Evolutionary conservation across 2,888 invertebrate species (phyloP), one percentile per base, ranked within the genome.

Genomic region (Campaea margaritaria): DNA sequence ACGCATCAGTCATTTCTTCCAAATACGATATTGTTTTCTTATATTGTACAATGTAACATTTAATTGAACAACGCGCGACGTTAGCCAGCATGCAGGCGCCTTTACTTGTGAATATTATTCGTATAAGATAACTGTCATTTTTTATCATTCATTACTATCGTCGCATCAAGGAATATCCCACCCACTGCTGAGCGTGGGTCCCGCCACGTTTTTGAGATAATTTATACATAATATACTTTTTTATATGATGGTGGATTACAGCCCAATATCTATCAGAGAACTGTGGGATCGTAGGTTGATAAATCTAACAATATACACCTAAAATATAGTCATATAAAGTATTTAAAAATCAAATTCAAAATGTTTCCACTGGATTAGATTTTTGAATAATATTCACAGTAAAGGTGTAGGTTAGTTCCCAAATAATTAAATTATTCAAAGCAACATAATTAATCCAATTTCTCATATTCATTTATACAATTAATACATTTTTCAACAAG

Each of bases 1-100:
- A 85, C 89, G 90, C 85, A 91, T 93, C 91, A 93, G 91, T 93
- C 84, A 88, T 88, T 88, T 91, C 89, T 88, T 87, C 89, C 84
- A 88, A 87, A 75, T 67, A 64, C 59, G 64, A 77, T 66, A 69
- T 70, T 80, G 76, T 79, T 79, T 78, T 76, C 78, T 76, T 70
- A 73, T 65, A 72, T 70, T 74, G 72, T 72, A 78, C 61, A 71
- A 64, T 53, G 48, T 52, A 59, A 53, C 53, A 53, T 39, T 48
- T 39, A 39, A 49, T 53, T 46, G 46, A 62, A 71, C 67, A 70
- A 64, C 58, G 74, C 74, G 66, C 69, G 64, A 69, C 64, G 68
- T 69, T 76, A 73, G 68, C 69, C 66, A 73, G 57, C 73, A 73
- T 75, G 72, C 70, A 58, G 9, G 34, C 64, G 61, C 58, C 49